A percentile compares a stretch with the other conserved stretches of the same genome.
These are phyloP conservation scores for Myzus persicae DNA, from an alignment of 1,140 invertebrate genomes.

Conservation along the genomic window DNA sequence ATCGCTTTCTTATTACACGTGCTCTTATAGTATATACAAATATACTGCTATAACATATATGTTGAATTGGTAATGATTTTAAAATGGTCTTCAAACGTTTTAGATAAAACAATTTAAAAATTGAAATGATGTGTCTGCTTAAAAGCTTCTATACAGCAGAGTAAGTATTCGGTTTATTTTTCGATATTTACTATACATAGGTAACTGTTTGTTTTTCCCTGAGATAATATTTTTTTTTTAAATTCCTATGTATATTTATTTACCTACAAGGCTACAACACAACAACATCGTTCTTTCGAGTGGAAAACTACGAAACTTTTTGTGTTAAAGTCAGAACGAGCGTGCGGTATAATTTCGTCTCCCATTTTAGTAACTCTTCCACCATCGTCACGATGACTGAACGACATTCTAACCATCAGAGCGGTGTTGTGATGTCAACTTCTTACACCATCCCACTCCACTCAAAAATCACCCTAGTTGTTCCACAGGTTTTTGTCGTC, in stretches of 20 bases:
- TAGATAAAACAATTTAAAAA: background rate
- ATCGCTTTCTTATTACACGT: too few relatives aligned
- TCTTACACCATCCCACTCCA: background rate
- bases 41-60: too few relatives aligned
- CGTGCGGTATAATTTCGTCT: background rate
- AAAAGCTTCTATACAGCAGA: background rate
- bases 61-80: too few relatives aligned
- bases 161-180: background rate
- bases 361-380: background rate
- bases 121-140: background rate
- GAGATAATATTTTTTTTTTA: background rate
- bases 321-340: background rate
- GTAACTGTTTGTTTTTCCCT: background rate
- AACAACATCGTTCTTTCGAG: background rate
- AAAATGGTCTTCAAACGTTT: too few relatives aligned
- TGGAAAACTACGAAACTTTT: slow-evolving; percentile 27
- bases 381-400: background rate
- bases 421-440: background rate
- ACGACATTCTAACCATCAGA: background rate
- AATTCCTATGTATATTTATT: too few relatives aligned
- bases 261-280: background rate
- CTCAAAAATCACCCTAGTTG: background rate
- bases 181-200: background rate
- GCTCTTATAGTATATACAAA: too few relatives aligned
- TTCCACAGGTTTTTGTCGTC: slow-evolving; percentile 2